Conservation (phyloP, 2,888 invertebrate genomes). For the Eretmocerus hayati region DNA sequence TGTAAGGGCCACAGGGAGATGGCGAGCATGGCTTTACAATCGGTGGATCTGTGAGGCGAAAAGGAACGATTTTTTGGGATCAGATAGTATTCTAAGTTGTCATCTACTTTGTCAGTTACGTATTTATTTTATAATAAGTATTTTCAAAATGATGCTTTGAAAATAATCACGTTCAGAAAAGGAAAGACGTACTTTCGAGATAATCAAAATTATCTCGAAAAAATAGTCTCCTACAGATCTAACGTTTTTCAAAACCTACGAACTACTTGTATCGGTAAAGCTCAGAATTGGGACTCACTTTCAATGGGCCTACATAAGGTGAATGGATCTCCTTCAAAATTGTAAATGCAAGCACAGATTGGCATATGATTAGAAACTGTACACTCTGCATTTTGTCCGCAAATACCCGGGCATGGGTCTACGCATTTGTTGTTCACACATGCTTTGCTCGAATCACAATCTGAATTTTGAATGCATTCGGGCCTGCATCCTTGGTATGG, state of each 20-base stretch:
- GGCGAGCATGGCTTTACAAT: conserved; percentile 16
- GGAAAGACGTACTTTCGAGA: no score
- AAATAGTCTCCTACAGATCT: no score
- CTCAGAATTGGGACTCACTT: conserved; percentile 27
- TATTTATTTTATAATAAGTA: no score
- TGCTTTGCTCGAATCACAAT: conserved; percentile 67
- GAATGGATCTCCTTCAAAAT: conserved; percentile 55
- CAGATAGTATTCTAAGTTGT: no score
- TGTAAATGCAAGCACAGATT: conserved; percentile 52
- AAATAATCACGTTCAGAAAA: no score
- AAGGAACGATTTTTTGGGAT: background rate
- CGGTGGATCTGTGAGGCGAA: background rate
- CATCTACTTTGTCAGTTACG: no score
- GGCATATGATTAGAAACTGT: conserved; percentile 67
- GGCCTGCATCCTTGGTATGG: conserved; percentile 64
- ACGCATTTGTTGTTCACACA: conserved; percentile 74
- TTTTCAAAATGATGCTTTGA: no score
- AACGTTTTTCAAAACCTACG: no score
- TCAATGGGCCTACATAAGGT: conserved; percentile 38
- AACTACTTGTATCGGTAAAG: background rate
- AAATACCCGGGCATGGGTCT: conserved; percentile 74
- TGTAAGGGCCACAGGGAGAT: conserved; percentile 30
- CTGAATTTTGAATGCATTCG: conserved; percentile 73
- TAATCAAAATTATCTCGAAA: no score
- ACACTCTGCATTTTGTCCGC: conserved; percentile 70